Evolutionary conservation across 2,797 vertebrate species (phyloP).

Genomic region (Microctenopoma steveboyesi): DNA sequence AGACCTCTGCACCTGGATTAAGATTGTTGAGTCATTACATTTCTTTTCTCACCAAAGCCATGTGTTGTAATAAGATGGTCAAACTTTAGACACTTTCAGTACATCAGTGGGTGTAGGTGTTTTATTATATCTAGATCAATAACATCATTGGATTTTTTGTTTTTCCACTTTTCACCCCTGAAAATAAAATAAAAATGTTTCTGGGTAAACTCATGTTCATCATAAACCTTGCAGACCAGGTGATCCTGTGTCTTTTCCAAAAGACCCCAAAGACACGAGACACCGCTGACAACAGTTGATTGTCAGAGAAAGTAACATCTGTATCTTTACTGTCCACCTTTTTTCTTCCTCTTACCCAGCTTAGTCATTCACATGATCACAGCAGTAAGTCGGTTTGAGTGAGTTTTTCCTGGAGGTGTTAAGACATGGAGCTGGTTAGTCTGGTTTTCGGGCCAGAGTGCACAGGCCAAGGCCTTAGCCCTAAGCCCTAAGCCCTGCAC

Average conservation of each 20-base stretch:
- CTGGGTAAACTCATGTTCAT: background rate
- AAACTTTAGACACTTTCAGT: background rate
- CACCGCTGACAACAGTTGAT: slow-evolving; percentile 1
- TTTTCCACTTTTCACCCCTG: background rate
- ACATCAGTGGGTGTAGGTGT: background rate
- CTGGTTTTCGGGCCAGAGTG: slow-evolving; percentile 75
- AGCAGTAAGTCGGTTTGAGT: slow-evolving; percentile 57
- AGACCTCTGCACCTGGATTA: background rate
- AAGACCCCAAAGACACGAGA: slow-evolving; percentile 6
- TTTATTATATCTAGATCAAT: background rate
- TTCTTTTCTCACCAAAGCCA: background rate
- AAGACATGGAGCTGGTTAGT: slow-evolving; percentile 62
- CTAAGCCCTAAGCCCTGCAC: slow-evolving; percentile 57
- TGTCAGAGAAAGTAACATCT: slow-evolving; percentile 46
- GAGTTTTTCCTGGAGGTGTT: slow-evolving; percentile 60
- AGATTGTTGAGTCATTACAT: background rate
- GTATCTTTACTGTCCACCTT: slow-evolving; percentile 35
- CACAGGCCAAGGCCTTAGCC: slow-evolving; percentile 70
- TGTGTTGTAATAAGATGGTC: background rate
- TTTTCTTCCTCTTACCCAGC: slow-evolving; percentile 12
- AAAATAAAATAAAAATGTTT: no score
- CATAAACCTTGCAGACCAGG: background rate
- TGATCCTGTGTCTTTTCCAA: background rate
- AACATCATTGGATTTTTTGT: background rate
- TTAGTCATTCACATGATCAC: slow-evolving; percentile 62